Evolutionary conservation across 2,797 vertebrate genomes (phyloP).

Genomic region (Urocyon cinereoargenteus): DNA sequence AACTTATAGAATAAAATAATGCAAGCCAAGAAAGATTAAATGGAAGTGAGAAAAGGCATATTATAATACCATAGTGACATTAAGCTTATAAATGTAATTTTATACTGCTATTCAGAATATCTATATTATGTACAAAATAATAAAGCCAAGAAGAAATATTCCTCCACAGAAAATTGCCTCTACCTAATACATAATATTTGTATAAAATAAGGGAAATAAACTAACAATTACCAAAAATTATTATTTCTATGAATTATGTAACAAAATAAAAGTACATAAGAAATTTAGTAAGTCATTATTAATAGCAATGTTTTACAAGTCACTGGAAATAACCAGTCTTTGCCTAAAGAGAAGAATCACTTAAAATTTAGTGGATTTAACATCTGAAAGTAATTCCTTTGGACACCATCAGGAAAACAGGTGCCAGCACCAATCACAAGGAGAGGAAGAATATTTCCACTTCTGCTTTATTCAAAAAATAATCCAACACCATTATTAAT

Average conservation of each 20-base stretch:
- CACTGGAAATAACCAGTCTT: constrained; percentile 56
- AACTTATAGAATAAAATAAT: neutral
- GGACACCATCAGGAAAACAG: constrained; percentile 50
- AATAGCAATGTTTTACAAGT: constrained; percentile 65
- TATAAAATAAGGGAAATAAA: constrained; percentile 28
- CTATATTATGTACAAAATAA: neutral
- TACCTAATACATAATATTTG: constrained; percentile 34
- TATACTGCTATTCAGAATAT: constrained; percentile 21
- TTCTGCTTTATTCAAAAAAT: constrained; percentile 19
- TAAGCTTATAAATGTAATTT: neutral
- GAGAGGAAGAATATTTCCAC: constrained; percentile 42
- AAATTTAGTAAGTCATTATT: constrained; percentile 57
- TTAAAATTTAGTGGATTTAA: constrained; percentile 73
- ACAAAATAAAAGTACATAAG: constrained; percentile 35
- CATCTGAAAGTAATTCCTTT: constrained; percentile 72
- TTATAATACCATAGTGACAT: neutral
- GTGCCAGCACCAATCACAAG: neutral
- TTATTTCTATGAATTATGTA: constrained; percentile 51
- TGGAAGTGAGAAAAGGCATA: neutral
- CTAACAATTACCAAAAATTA: neutral
- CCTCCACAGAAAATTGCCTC: neutral
- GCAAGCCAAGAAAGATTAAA: neutral
- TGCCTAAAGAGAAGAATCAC: constrained; percentile 59
- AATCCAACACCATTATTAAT: constrained; percentile 18
- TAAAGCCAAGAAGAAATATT: neutral